Percentiles rank a stretch among this genome's conserved stretches.
These are phyloP conservation scores for Mythimna impura DNA, from an alignment of 2,888 invertebrate genomes.

Conservation along the genomic window DNA sequence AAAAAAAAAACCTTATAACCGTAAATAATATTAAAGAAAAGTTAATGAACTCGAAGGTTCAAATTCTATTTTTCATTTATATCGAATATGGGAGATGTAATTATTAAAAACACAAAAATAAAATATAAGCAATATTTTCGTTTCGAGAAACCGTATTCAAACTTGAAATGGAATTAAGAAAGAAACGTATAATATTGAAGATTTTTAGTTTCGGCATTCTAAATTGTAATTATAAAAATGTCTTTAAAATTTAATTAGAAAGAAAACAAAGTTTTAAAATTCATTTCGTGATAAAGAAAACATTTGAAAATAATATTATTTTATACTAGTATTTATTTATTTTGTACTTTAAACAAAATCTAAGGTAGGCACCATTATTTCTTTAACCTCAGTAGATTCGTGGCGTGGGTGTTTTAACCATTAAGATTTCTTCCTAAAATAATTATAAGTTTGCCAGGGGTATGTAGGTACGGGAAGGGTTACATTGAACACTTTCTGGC, in stretches of 20 bases:
- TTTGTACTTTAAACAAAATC: too few relatives aligned
- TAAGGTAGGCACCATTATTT: too few relatives aligned
- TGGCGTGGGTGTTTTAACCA: too few relatives aligned
- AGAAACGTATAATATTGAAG: constrained; percentile 6
- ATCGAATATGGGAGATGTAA: constrained; percentile 16
- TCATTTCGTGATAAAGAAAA: not conserved
- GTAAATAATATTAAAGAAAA: not conserved
- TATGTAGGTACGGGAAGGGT: too few relatives aligned
- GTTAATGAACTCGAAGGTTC: not conserved
- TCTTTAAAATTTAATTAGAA: constrained; percentile 34
- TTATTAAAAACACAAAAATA: constrained; percentile 21
- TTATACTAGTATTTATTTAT: too few relatives aligned
- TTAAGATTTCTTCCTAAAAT: too few relatives aligned
- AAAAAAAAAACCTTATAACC: too few relatives aligned
- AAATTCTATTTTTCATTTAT: constrained; percentile 5
- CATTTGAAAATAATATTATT: not conserved
- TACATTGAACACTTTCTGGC: too few relatives aligned
- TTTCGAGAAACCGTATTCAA: constrained; percentile 21
- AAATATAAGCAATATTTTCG: constrained; percentile 5
- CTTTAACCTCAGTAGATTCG: too few relatives aligned
- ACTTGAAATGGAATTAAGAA: constrained; percentile 20
- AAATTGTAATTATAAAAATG: constrained; percentile 8
- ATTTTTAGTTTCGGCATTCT: constrained; percentile 27
- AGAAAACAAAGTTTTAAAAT: constrained; percentile 15
- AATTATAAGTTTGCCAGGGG: too few relatives aligned